Conservation (phyloP, 2,797 vertebrate genomes). For the Acestrorhynchus altus region DNA sequence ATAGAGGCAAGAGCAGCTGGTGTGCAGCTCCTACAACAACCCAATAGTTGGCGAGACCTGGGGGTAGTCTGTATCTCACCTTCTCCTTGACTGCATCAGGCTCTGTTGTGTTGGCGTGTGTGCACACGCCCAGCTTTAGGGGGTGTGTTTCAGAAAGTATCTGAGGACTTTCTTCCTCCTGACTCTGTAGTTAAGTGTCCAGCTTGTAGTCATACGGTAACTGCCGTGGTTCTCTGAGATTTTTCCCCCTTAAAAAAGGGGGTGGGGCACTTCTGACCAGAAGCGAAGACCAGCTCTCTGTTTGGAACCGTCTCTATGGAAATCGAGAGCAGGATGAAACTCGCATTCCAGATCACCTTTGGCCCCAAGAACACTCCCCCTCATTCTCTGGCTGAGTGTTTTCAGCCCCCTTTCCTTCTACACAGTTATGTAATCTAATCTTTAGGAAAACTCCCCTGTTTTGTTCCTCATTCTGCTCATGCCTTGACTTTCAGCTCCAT, state of each 20-base stretch:
- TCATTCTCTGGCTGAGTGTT: slow-evolving; percentile 55
- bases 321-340: slow-evolving; percentile 47
- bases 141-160: slow-evolving; percentile 54
- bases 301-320: slow-evolving; percentile 27
- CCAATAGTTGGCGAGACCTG: slow-evolving; percentile 25
- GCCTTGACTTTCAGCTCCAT: slow-evolving; percentile 13
- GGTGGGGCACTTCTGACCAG: slow-evolving; percentile 17
- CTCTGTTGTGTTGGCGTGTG: slow-evolving; percentile 65
- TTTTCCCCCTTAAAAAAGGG: slow-evolving; percentile 1
- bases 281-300: slow-evolving; percentile 32
- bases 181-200: slow-evolving; percentile 60
- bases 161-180: slow-evolving; percentile 55
- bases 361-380: slow-evolving; percentile 44
- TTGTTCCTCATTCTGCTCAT: slow-evolving; percentile 21
- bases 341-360: slow-evolving; percentile 59
- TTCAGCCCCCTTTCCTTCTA: slow-evolving; percentile 37
- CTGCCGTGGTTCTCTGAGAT: slow-evolving; percentile 47
- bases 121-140: slow-evolving; percentile 63
- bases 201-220: slow-evolving; percentile 34
- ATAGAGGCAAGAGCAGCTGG: slow-evolving; percentile 7
- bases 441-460: slow-evolving; percentile 25
- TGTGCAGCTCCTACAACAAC: slow-evolving; percentile 9
- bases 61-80: slow-evolving; percentile 54
- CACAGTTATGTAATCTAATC: slow-evolving; percentile 50
- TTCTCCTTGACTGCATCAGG: slow-evolving; percentile 56